Conservation (phyloP, 2,888 invertebrate species). For the Apocheima hispidaria region DNA sequence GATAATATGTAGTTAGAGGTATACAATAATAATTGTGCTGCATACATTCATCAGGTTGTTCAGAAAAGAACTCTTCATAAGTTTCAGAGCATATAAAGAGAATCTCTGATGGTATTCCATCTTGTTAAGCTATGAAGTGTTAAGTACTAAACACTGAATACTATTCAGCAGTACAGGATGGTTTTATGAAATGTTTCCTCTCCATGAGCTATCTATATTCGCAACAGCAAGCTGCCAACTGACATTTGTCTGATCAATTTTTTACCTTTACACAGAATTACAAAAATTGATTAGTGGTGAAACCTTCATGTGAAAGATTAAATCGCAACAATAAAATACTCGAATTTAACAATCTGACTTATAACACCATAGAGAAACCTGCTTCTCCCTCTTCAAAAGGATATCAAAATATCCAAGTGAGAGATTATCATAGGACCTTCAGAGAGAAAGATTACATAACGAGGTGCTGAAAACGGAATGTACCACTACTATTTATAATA, state of each 20-base stretch:
- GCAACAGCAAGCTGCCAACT: slow-evolving; percentile 11
- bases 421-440: slow-evolving; percentile 21
- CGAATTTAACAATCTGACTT: slow-evolving; percentile 4
- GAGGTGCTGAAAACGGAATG: slow-evolving; percentile 24
- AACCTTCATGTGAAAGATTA: slow-evolving; percentile 11
- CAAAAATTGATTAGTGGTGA: slow-evolving; percentile 17
- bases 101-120: slow-evolving; percentile 20
- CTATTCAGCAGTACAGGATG: slow-evolving; percentile 9
- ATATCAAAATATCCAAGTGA: slow-evolving; percentile 16
- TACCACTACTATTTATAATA: slow-evolving; percentile 26
- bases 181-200: slow-evolving; percentile 11
- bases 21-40: slow-evolving; percentile 16
- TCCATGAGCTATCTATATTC: slow-evolving; percentile 13
- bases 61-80: slow-evolving; percentile 19
- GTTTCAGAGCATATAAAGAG: slow-evolving; percentile 21
- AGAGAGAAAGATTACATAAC: slow-evolving; percentile 7
- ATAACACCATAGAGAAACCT: slow-evolving; percentile 2
- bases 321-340: slow-evolving; percentile 14
- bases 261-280: slow-evolving; percentile 10
- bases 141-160: slow-evolving; percentile 13
- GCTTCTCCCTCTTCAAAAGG: slow-evolving; percentile 3
- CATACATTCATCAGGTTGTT: slow-evolving; percentile 23
- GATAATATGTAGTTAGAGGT: slow-evolving; percentile 26
- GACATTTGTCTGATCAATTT: slow-evolving; percentile 13
- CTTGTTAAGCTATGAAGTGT: slow-evolving; percentile 2